These are phyloP conservation scores for Nicator chloris DNA, from an alignment of 2,113 vertebrate species.

Conservation along the genomic window DNA sequence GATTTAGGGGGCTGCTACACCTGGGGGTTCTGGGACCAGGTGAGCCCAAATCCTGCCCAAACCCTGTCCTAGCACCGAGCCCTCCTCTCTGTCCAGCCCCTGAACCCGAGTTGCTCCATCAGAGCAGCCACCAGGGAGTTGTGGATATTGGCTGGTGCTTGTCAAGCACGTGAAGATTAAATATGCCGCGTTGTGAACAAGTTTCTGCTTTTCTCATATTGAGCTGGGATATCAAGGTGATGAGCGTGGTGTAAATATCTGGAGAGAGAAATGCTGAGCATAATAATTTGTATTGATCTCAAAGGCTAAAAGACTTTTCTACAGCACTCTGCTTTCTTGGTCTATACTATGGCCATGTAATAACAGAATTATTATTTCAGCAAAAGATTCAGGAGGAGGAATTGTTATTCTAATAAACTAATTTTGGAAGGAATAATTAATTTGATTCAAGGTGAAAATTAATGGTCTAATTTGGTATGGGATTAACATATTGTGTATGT, in stretches of 20 bases:
- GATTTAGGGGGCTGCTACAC: neutral
- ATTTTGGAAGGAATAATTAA: neutral
- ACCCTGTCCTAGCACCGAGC: rapidly evolving
- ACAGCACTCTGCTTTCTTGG: neutral
- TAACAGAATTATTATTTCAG: neutral
- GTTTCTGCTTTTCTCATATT: constrained; percentile 1
- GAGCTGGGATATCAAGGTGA: neutral
- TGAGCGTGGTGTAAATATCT: neutral
- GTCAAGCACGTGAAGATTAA: constrained; percentile 35
- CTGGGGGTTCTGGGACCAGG: neutral
- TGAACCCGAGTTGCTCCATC: neutral
- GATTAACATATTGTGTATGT: neutral
- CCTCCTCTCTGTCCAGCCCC: neutral
- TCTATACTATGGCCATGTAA: neutral
- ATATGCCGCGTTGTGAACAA: neutral
- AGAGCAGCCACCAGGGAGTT: neutral
- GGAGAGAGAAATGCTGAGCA: neutral
- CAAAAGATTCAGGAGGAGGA: neutral
- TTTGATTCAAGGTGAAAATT: neutral
- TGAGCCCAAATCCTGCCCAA: neutral
- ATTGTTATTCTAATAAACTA: neutral
- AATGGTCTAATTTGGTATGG: neutral
- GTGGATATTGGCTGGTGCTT: constrained; percentile 4
- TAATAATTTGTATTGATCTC: constrained; percentile 35
- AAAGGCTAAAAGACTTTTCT: neutral